Evolutionary conservation across 2,888 invertebrate species (phyloP).

Genomic region (Melipona bicolor): DNA sequence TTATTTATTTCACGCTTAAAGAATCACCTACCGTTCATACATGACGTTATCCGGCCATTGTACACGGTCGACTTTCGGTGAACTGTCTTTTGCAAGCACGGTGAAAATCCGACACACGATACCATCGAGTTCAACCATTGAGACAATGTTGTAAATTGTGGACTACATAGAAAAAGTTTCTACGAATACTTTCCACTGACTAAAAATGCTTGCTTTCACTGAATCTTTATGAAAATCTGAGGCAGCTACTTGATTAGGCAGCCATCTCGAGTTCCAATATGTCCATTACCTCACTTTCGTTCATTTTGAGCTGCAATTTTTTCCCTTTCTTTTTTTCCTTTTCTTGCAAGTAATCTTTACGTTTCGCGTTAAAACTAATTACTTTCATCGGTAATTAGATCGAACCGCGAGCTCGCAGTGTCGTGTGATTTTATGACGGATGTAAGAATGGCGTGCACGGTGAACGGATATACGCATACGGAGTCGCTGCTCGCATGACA

Average conservation of each 20-base stretch:
- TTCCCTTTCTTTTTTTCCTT: not conserved
- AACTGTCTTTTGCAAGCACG: constrained; percentile 71
- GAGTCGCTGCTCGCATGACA: constrained; percentile 71
- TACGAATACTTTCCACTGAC: too few relatives aligned
- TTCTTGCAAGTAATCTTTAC: constrained; percentile 11
- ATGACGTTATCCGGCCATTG: constrained; percentile 57
- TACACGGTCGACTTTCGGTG: constrained; percentile 66
- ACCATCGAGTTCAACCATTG: constrained; percentile 9
- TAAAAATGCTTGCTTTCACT: not conserved
- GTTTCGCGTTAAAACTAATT: constrained; percentile 47
- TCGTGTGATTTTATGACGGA: constrained; percentile 65
- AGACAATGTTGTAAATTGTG: constrained; percentile 30
- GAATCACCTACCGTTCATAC: constrained; percentile 78
- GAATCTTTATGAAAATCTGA: not conserved
- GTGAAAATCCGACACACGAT: constrained; percentile 55
- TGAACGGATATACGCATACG: constrained; percentile 27
- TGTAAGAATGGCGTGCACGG: constrained; percentile 65
- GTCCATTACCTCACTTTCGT: not conserved
- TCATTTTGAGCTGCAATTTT: not conserved
- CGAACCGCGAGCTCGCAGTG: constrained; percentile 16
- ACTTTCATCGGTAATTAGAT: constrained; percentile 50
- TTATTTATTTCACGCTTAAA: constrained; percentile 83
- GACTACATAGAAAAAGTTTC: not conserved
- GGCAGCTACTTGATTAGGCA: not conserved
- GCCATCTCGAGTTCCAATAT: not conserved